These are phyloP conservation scores for Oceanodroma tethys DNA, from an alignment of 2,113 vertebrate genomes.

Conservation along the genomic window DNA sequence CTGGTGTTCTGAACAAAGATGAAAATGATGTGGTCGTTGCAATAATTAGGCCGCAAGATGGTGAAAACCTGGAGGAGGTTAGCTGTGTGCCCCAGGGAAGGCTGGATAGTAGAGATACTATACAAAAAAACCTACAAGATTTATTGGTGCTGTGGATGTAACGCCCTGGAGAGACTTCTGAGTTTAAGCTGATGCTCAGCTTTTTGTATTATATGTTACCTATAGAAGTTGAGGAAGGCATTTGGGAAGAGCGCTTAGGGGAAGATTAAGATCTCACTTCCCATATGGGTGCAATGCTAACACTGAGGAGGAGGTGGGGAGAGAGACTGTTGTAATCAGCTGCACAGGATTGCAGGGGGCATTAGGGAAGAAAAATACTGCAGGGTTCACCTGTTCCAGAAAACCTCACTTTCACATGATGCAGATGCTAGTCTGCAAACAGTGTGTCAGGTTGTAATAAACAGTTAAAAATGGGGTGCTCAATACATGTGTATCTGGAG, in stretches of 20 bases:
- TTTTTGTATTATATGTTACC: not conserved
- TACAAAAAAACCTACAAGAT: not conserved
- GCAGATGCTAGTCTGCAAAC: not conserved
- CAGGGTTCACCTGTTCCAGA: not conserved
- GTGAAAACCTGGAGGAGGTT: not conserved
- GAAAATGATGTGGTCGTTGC: not conserved
- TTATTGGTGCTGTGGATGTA: not conserved
- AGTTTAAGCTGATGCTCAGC: not conserved
- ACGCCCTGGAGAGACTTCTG: not conserved
- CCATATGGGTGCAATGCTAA: not conserved
- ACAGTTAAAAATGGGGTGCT: not conserved
- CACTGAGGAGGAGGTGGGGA: not conserved
- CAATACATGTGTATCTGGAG: fast-evolving
- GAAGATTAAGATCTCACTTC: not conserved
- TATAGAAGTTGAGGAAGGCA: not conserved
- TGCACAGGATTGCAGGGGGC: not conserved
- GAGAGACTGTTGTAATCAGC: not conserved
- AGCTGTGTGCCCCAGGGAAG: not conserved
- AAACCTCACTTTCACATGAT: not conserved
- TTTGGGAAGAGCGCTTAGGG: not conserved
- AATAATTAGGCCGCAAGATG: not conserved
- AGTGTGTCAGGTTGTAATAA: not conserved
- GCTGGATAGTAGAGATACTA: not conserved
- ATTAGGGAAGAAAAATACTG: not conserved
- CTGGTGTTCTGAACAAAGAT: not conserved